These are phyloP conservation scores for Chydorus sphaericus DNA, from an alignment of 2,888 invertebrate genomes.

Conservation along the genomic window DNA sequence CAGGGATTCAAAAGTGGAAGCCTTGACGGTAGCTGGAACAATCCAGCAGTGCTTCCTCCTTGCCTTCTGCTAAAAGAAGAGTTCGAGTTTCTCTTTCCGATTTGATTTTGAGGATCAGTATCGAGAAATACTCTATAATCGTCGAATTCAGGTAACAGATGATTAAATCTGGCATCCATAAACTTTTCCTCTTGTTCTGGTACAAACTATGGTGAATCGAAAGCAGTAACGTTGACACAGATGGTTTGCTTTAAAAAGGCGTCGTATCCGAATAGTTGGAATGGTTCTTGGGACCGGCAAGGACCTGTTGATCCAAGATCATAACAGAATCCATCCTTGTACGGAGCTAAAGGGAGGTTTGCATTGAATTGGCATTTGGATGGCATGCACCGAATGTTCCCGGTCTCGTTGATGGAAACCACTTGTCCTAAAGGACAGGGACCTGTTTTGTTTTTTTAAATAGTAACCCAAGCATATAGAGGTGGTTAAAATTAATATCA, in stretches of 20 bases:
- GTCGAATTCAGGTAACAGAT: too few relatives aligned
- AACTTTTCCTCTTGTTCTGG: too few relatives aligned
- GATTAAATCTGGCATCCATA: too few relatives aligned
- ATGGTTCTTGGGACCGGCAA: background rate
- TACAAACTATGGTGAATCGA: too few relatives aligned
- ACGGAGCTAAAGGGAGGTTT: too few relatives aligned
- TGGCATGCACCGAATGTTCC: background rate
- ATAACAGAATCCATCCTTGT: constrained; percentile 12
- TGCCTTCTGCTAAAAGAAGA: background rate
- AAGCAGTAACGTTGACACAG: too few relatives aligned
- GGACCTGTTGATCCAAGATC: constrained; percentile 7
- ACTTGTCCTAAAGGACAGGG: background rate
- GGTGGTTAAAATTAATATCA: too few relatives aligned
- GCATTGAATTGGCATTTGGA: background rate
- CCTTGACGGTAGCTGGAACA: background rate
- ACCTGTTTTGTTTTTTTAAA: too few relatives aligned
- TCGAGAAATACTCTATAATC: background rate
- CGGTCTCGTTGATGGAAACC: background rate
- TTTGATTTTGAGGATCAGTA: too few relatives aligned
- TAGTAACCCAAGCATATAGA: background rate
- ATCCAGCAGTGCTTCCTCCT: background rate
- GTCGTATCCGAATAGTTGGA: background rate
- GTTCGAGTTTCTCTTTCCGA: background rate
- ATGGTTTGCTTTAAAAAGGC: too few relatives aligned
- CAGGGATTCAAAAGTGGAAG: background rate